phyloP scores from a whole-genome alignment of 2,888 invertebrate genomes.

The Rhaphigaster nebulosa region DNA sequence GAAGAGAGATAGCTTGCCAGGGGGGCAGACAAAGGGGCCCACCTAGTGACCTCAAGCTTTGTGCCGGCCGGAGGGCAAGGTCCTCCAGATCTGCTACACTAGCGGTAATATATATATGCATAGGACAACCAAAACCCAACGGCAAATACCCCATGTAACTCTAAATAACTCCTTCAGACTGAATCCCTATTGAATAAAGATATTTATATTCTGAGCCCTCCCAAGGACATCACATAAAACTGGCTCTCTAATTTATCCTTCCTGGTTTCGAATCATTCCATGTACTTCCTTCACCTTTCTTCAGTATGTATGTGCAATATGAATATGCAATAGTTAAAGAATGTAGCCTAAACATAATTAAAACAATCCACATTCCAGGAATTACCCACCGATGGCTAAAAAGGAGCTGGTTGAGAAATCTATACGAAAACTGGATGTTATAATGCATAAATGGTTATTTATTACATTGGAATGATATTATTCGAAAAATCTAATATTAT shows the following conservation, averaged over 20 bases:
- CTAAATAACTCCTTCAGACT: not conserved
- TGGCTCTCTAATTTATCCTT: constrained; percentile 32
- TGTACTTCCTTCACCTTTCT: not conserved
- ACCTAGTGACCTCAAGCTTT: constrained; percentile 43
- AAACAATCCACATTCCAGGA: too few relatives aligned
- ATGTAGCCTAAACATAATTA: too few relatives aligned
- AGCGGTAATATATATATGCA: not conserved
- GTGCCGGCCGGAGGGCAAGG: constrained; percentile 11
- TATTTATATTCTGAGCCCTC: not conserved
- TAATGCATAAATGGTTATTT: too few relatives aligned
- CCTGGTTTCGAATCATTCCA: not conserved
- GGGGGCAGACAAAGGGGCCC: not conserved
- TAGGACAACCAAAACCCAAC: not conserved
- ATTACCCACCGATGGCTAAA: too few relatives aligned
- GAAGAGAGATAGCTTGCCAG: constrained; percentile 19
- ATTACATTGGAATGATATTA: too few relatives aligned
- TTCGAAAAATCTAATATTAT: too few relatives aligned
- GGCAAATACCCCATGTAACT: not conserved
- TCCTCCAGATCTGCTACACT: not conserved
- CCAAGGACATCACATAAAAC: not conserved
- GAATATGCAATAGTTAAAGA: too few relatives aligned
- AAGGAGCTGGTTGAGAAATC: too few relatives aligned
- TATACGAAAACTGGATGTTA: too few relatives aligned
- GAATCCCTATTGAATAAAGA: constrained; percentile 25
- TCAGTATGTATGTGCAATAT: not conserved